Evolutionary conservation across 2,888 invertebrate genomes (phyloP).

Genomic region (Pandemis corylana): DNA sequence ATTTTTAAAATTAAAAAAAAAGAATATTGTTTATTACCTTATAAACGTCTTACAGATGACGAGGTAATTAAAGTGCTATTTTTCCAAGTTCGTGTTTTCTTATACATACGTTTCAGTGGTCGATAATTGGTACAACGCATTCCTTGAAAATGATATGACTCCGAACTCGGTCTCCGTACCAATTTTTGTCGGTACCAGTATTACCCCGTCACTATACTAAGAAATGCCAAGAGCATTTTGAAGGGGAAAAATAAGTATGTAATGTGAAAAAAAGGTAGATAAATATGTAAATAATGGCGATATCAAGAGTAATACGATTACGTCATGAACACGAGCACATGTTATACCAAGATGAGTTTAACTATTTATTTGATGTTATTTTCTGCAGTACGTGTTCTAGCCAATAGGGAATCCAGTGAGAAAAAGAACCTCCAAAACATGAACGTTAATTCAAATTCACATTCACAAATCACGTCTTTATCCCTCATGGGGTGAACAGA

Average conservation of each 20-base stretch:
- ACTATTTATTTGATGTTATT: conserved; percentile 17
- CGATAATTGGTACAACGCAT: no score
- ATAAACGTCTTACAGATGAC: no score
- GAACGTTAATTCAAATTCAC: no score
- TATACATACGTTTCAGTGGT: no score
- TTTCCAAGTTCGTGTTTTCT: no score
- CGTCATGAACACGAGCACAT: conserved; percentile 11
- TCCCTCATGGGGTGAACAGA: no score
- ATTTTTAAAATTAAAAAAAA: no score
- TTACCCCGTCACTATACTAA: conserved; percentile 12
- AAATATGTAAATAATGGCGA: conserved; percentile 40
- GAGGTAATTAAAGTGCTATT: no score
- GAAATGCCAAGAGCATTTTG: conserved; percentile 33
- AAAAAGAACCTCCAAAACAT: neutral
- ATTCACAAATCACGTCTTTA: no score
- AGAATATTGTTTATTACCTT: no score
- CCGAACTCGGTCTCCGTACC: conserved; percentile 8
- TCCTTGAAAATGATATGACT: no score
- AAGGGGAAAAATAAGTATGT: conserved; percentile 39
- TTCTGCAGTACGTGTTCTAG: neutral
- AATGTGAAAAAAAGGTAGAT: conserved; percentile 38
- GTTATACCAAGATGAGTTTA: conserved; percentile 9
- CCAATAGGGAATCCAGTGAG: neutral
- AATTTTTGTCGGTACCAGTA: neutral
- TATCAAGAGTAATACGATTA: conserved; percentile 36